These are phyloP conservation scores for Sphecodes monilicornis DNA, from an alignment of 2,888 invertebrate genomes.

Conservation along the genomic window DNA sequence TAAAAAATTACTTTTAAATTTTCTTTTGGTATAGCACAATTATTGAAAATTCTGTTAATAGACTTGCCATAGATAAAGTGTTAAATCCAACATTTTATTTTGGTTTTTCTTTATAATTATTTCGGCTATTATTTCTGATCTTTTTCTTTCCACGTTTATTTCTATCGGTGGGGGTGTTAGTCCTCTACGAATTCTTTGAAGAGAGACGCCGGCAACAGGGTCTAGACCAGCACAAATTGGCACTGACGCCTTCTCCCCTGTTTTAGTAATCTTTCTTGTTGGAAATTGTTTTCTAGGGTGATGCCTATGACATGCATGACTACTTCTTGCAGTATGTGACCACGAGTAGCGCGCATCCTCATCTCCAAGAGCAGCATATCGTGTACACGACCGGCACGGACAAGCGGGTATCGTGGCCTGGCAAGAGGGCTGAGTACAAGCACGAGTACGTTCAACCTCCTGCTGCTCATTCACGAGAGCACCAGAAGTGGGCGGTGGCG, in stretches of 20 bases:
- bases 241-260: slow-evolving; percentile 9
- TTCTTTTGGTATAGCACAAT: not conserved
- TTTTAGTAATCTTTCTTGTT: slow-evolving; percentile 61
- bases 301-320: slow-evolving; percentile 82
- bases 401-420: slow-evolving; percentile 87
- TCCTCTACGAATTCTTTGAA: not conserved
- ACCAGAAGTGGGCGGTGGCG: slow-evolving; percentile 87
- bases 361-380: slow-evolving; percentile 85
- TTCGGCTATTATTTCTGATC: not conserved
- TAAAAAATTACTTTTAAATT: not conserved
- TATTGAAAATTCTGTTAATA: too few relatives aligned
- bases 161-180: not conserved
- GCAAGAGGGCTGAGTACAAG: slow-evolving; percentile 84
- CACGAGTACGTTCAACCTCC: slow-evolving; percentile 87
- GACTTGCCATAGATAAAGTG: too few relatives aligned
- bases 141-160: not conserved
- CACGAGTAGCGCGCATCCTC: slow-evolving; percentile 83
- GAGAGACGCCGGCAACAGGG: slow-evolving; percentile 10
- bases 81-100: too few relatives aligned
- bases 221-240: slow-evolving; percentile 3
- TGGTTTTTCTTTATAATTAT: not conserved
- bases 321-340: slow-evolving; percentile 85
- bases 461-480: slow-evolving; percentile 86
- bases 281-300: slow-evolving; percentile 81
- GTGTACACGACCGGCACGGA: slow-evolving; percentile 85